Evolutionary conservation across 2,797 vertebrate genomes (phyloP).

Genomic region (Enteromius afrohamiltoni): DNA sequence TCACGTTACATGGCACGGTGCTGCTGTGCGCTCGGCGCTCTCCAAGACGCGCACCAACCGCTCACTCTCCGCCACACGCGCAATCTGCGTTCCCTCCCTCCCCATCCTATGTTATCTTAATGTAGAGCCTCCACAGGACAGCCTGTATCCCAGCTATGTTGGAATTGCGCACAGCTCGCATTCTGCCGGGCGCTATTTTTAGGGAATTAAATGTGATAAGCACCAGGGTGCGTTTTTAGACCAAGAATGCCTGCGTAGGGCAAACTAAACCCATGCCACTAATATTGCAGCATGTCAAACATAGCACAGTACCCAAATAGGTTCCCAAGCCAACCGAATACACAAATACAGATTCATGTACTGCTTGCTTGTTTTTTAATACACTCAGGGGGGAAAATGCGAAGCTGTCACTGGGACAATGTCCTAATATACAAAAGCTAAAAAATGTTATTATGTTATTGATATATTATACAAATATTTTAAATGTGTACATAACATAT

Average conservation of each 20-base stretch:
- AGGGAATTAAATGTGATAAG: conserved; percentile 73
- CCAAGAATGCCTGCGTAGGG: conserved; percentile 48
- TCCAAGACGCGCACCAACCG: conserved; percentile 38
- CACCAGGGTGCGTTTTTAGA: conserved; percentile 60
- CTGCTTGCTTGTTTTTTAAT: not conserved
- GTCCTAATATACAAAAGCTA: not conserved
- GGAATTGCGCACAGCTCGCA: conserved; percentile 56
- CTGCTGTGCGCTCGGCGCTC: conserved; percentile 27
- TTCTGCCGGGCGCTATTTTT: conserved; percentile 72
- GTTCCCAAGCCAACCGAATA: conserved; percentile 27
- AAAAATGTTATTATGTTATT: not conserved
- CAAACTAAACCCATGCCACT: conserved; percentile 49
- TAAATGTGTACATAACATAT: too few relatives aligned
- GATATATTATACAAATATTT: too few relatives aligned
- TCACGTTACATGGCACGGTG: conserved; percentile 60
- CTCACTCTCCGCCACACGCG: conserved; percentile 21
- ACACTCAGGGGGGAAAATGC: not conserved
- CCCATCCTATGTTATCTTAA: conserved; percentile 40
- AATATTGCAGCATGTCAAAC: conserved; percentile 52
- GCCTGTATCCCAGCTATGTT: conserved; percentile 49
- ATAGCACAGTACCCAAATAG: conserved; percentile 43
- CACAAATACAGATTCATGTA: conserved; percentile 22
- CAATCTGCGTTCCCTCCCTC: conserved; percentile 21
- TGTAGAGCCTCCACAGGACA: not conserved
- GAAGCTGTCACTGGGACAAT: not conserved